Evolutionary conservation across 2,888 invertebrate species (phyloP).

Genomic region (Apamea epomidion): DNA sequence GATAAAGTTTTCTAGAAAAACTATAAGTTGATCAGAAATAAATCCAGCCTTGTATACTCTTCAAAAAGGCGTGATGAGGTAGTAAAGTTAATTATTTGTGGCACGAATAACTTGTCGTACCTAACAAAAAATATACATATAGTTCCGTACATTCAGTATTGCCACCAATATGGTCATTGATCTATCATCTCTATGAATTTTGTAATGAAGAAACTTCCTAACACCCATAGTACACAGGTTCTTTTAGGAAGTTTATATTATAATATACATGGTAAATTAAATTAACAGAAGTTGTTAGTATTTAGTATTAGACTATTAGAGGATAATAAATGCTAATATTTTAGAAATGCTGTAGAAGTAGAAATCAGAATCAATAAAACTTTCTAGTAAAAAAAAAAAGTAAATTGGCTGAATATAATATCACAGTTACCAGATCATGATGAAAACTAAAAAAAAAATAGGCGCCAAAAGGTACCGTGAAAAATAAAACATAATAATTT

Average conservation of each 20-base stretch:
- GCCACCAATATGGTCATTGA: not conserved
- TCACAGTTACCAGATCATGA: not conserved
- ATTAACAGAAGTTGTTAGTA: not conserved
- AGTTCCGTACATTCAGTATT: not conserved
- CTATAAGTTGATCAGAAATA: not conserved
- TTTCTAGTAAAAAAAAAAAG: not conserved
- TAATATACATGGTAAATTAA: not conserved
- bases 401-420: not conserved
- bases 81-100: not conserved
- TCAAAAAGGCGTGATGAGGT: not conserved
- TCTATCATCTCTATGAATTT: not conserved
- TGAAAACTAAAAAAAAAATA: not conserved
- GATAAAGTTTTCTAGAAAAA: not conserved
- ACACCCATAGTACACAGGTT: too few species aligned
- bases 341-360: not conserved
- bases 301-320: not conserved
- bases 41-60: too few species aligned
- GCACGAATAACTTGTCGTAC: not conserved
- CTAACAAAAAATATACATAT: not conserved
- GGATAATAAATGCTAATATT: not conserved
- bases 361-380: not conserved
- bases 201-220: not conserved
- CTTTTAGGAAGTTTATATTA: too few species aligned
- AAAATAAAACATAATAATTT: not conserved
- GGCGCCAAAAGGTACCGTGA: constrained; percentile 8